Evolutionary conservation across 1,140 invertebrate genomes (phyloP).

Genomic region (Asbolus verrucosus): DNA sequence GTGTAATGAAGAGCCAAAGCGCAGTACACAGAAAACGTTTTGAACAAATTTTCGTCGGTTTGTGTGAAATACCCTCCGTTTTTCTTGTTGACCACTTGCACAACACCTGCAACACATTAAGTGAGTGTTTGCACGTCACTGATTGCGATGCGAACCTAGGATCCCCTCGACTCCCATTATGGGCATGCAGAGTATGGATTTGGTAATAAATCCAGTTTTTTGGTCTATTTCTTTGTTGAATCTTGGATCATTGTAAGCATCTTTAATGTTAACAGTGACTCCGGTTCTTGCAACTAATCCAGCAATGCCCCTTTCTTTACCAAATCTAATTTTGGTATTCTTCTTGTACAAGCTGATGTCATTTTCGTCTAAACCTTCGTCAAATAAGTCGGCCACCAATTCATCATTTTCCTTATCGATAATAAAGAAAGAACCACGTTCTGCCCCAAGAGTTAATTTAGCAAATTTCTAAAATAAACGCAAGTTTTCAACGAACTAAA

Average conservation of each 20-base stretch:
- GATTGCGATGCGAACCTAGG: slow-evolving; percentile 63
- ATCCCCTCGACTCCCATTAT: slow-evolving; percentile 67
- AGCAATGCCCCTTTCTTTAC: slow-evolving; percentile 65
- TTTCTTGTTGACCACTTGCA: slow-evolving; percentile 69
- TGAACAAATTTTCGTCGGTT: slow-evolving; percentile 67
- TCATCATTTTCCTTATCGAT: slow-evolving; percentile 65
- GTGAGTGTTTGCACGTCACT: neutral
- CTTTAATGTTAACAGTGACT: slow-evolving; percentile 66
- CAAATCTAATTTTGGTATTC: slow-evolving; percentile 67
- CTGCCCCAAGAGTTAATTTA: slow-evolving; percentile 68
- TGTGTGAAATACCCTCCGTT: slow-evolving; percentile 65
- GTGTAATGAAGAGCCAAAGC: slow-evolving; percentile 66
- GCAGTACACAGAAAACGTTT: slow-evolving; percentile 68
- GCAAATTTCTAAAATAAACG: slow-evolving; percentile 66
- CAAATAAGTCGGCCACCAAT: slow-evolving; percentile 69
- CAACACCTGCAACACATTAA: slow-evolving; percentile 36
- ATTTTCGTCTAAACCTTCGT: slow-evolving; percentile 64
- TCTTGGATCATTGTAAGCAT: slow-evolving; percentile 68
- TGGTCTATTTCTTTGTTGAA: slow-evolving; percentile 68
- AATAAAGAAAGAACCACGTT: slow-evolving; percentile 68
- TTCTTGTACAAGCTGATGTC: slow-evolving; percentile 60
- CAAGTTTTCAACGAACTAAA: slow-evolving; percentile 29
- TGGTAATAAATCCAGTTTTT: slow-evolving; percentile 67
- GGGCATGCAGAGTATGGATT: slow-evolving; percentile 68
- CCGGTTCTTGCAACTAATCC: slow-evolving; percentile 67